Base-by-base conservation (phyloP, 64 coral and sea anemone genomes). In the Porites australiensis region DNA sequence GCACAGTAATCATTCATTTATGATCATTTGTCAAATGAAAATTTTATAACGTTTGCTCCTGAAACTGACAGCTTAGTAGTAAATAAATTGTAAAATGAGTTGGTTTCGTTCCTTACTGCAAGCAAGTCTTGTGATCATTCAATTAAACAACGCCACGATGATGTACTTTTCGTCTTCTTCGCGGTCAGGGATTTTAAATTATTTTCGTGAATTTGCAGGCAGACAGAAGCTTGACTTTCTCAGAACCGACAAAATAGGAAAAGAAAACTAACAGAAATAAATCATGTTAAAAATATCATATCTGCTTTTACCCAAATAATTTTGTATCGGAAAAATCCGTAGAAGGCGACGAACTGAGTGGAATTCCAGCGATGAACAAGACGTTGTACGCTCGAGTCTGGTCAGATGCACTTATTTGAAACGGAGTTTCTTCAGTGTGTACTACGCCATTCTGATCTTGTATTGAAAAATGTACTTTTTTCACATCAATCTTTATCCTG, bases 1-100 rank as follows among this genome's bases (percentile, higher is more conserved):
- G 51, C 23, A 49, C 44, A 46, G 16, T 66, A 50, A 83, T 83
- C 80, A 83, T 83, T 83, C 80, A 83, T 83, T 83, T 68, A 83
- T 83, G 60, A 83, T 20, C 60, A 51, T 83, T 66, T 50, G 8
- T 66, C 21, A 43, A 63, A 83, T 83, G 61, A 83, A 83, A 83
- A 15, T 83, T 83, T 83, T 48, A 83, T 83, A 64, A 83, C 13
- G 60, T 10, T 19, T 0, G 49, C 61, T 67, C 44, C 20, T 37
- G 27, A 50, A 83, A 11, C n/a, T 66, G 60, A 49, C 60, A 83
- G 44, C 3, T 50, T 12, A 50, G 50, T 43, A 50, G 5, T 66
- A n/a, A 9, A 64, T 23, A 49, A 65, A 83, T 62, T 67, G 21
- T 2, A 7, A 47, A 65, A 9, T 50, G 3, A 51, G 45, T 19